A percentile compares a stretch with the other conserved stretches of the same genome.
phyloP scores from a whole-genome alignment of 2,797 vertebrate genomes.

The Mus minutoides region DNA sequence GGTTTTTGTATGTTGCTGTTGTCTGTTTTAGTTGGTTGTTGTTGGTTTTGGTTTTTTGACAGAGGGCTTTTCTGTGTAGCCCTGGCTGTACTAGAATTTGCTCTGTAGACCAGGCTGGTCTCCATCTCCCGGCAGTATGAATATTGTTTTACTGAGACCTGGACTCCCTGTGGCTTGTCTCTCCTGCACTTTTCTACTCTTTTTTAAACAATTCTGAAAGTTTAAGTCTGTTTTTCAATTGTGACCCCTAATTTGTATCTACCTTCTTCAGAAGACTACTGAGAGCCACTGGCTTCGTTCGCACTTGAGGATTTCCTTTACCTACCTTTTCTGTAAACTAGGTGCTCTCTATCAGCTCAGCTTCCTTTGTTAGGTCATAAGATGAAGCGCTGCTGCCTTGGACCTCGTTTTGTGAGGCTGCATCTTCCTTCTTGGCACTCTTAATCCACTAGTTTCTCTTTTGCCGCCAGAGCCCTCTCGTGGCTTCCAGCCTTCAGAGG shows the following conservation, averaged over 20 bases:
- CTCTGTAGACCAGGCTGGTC: background rate
- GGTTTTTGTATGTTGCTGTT: background rate
- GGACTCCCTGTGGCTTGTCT: background rate
- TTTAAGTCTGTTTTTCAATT: background rate
- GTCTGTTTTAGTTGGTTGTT: background rate
- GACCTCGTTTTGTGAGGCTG: background rate
- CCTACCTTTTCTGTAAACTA: slow-evolving; percentile 1
- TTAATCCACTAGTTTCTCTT: background rate
- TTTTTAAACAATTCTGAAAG: slow-evolving; percentile 1
- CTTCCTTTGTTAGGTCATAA: too few species aligned
- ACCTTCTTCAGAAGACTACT: background rate
- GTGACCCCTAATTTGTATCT: background rate
- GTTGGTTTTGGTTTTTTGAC: background rate
- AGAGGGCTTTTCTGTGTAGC: background rate
- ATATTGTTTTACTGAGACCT: slow-evolving; percentile 25
- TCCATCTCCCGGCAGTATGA: background rate
- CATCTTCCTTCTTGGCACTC: background rate
- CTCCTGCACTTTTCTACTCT: background rate
- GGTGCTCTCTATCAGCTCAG: background rate
- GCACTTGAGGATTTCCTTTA: background rate
- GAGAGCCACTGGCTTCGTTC: background rate
- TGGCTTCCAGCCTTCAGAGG: slow-evolving; percentile 14
- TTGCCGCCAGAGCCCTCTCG: background rate
- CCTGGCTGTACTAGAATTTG: background rate
- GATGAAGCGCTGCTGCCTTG: background rate